Evolutionary conservation across 2,888 invertebrate species (phyloP).

Genomic region (Neoascia interrupta): DNA sequence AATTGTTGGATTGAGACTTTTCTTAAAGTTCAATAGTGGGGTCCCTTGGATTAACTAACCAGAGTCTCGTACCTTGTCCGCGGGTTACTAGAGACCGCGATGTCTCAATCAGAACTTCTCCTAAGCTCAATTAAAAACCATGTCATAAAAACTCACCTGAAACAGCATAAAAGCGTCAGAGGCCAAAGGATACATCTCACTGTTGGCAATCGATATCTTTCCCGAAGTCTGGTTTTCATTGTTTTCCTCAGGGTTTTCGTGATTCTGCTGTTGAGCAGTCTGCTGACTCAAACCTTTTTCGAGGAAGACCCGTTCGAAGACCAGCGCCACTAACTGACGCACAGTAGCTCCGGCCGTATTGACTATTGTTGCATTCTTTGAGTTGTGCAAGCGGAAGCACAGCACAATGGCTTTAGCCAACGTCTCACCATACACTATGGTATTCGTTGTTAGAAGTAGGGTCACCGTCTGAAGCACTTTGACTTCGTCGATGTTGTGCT

Average conservation of each 20-base stretch:
- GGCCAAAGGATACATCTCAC: constrained; percentile 91
- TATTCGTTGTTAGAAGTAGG: constrained; percentile 95
- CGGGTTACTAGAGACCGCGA: no score
- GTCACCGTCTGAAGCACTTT: constrained; percentile 98
- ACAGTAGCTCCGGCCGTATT: constrained; percentile 99
- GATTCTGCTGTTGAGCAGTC: constrained; percentile 70
- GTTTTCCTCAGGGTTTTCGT: constrained; percentile 29
- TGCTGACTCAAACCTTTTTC: constrained; percentile 74
- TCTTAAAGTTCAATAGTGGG: no score
- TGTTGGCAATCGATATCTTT: constrained; percentile 70
- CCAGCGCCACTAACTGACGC: constrained; percentile 94
- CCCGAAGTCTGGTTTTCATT: constrained; percentile 59
- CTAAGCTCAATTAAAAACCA: background rate
- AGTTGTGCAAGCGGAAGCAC: constrained; percentile 97
- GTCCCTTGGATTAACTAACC: no score
- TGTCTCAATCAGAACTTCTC: no score
- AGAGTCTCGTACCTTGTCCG: no score
- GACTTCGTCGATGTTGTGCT: constrained; percentile 95
- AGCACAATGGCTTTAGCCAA: constrained; percentile 95
- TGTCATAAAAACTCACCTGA: constrained; percentile 83
- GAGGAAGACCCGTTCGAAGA: constrained; percentile 89
- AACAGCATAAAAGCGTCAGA: constrained; percentile 97
- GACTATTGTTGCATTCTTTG: constrained; percentile 95
- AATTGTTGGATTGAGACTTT: no score
- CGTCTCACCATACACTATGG: constrained; percentile 95